Base-by-base conservation (phyloP, 2,888 invertebrate genomes). In the Craniophora ligustri region DNA sequence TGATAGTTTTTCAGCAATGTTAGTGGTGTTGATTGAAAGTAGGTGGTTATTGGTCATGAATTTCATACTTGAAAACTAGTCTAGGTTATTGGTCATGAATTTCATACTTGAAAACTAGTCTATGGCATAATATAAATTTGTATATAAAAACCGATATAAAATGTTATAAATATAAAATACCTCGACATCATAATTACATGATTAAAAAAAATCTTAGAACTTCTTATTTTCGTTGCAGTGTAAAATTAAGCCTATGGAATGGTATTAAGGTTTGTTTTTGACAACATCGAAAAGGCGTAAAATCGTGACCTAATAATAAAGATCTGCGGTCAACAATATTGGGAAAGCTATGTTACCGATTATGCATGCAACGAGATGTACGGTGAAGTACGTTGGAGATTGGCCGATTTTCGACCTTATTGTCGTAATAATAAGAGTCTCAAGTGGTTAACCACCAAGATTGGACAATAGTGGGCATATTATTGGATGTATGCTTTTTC, bases 401-500 rank as follows among this genome's bases (percentile, higher is more conserved):
- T n/a, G n/a, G n/a, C 26, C n/a, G n/a, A n/a, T 26, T 26, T n/a
- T 26, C 26, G n/a, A 26, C 26, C 26, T 26, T 26, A 26, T 26
- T 4, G 3, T 0, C 26, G 3, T 10, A 26, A 23, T 2, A n/a
- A 26, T 26, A 26, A 26, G 4, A 0, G 4, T 26, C n/a, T n/a
- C 10, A 26, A 26, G 0, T 26, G 10, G n/a, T 26, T 5, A 26
- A 10, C 26, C n/a, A 5, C n/a, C 4, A 26, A 26, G 0, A 61
- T 64, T 74, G 35, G 81, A 85, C 84, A 84, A 83, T 82, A 84
- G 79, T 70, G 71, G 56, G 67, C 72, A 73, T 72, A 73, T 71
- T 67, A 61, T 68, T 67, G 44, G 48, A 60, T 67, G 73, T 79
- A 73, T 72, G 79, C 79, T 79, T 81, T 72, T 69, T 70, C 58